Conservation (phyloP, 2,888 invertebrate species). For the Maniola hyperantus region DNA sequence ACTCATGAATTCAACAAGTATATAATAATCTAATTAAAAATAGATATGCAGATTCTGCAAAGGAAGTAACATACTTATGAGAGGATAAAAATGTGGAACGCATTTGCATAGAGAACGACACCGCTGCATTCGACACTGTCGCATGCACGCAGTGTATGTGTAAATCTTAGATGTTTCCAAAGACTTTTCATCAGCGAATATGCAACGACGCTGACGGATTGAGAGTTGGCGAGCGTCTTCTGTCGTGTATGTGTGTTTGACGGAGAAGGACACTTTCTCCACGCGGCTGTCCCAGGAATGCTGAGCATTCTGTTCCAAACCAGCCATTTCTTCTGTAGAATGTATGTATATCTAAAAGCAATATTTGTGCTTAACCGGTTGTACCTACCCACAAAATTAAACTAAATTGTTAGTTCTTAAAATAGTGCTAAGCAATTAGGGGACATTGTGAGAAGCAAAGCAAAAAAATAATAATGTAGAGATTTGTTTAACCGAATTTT, state of each 20-base stretch:
- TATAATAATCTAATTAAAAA: too few relatives aligned
- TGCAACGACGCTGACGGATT: conserved; percentile 86
- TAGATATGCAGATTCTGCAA: too few relatives aligned
- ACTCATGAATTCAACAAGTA: too few relatives aligned
- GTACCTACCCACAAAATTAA: too few relatives aligned
- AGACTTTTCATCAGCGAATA: conserved; percentile 86
- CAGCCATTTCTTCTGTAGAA: conserved; percentile 87
- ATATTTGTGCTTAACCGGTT: not conserved
- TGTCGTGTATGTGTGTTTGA: conserved; percentile 90
- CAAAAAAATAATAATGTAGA: too few relatives aligned
- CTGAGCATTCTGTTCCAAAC: conserved; percentile 86
- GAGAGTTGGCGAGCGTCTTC: conserved; percentile 87
- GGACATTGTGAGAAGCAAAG: too few relatives aligned
- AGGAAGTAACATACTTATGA: conserved; percentile 63
- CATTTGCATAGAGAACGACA: conserved; percentile 85
- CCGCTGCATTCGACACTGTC: conserved; percentile 87
- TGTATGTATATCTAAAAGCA: conserved; percentile 82
- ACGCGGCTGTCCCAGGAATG: conserved; percentile 86
- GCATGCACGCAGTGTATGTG: conserved; percentile 88
- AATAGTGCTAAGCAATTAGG: too few relatives aligned
- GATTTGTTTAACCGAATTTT: too few relatives aligned
- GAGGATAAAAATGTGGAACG: conserved; percentile 87
- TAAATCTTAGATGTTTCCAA: conserved; percentile 84
- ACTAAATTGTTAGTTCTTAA: too few relatives aligned
- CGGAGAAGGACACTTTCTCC: conserved; percentile 85